These are phyloP conservation scores for Ptychodera flava DNA, from an alignment of 35 echinoderm and acorn worm species.

Conservation along the genomic window DNA sequence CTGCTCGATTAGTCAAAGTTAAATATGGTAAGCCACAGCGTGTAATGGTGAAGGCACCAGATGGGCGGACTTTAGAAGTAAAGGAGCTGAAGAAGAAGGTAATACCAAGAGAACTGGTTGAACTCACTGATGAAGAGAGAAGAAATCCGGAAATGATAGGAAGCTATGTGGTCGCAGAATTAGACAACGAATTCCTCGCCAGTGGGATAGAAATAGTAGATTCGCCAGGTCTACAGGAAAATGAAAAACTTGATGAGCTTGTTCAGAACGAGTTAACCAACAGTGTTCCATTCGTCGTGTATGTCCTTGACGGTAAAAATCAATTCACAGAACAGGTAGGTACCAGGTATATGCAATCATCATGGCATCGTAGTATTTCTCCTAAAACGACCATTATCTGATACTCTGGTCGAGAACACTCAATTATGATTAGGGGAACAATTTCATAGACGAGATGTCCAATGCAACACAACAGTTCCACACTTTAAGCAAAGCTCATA, in stretches of 20 bases:
- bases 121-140: neutral
- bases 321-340: neutral
- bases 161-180: neutral
- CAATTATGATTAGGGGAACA: too few relatives aligned
- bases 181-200: neutral
- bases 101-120: neutral
- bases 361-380: too few relatives aligned
- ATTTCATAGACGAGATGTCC: too few relatives aligned
- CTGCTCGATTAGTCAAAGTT: neutral
- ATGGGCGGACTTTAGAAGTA: neutral
- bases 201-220: neutral
- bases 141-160: neutral
- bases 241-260: neutral
- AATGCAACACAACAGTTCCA: too few relatives aligned
- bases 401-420: too few relatives aligned
- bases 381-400: too few relatives aligned
- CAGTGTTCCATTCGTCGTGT: neutral
- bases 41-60: neutral
- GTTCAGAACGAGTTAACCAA: neutral
- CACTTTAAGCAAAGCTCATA: too few relatives aligned
- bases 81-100: neutral
- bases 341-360: too few relatives aligned
- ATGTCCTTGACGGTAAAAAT: neutral
- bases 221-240: neutral
- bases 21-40: neutral